phyloP scores from a whole-genome alignment of 2,113 vertebrate genomes.

The Oncorhynchus mykiss region DNA sequence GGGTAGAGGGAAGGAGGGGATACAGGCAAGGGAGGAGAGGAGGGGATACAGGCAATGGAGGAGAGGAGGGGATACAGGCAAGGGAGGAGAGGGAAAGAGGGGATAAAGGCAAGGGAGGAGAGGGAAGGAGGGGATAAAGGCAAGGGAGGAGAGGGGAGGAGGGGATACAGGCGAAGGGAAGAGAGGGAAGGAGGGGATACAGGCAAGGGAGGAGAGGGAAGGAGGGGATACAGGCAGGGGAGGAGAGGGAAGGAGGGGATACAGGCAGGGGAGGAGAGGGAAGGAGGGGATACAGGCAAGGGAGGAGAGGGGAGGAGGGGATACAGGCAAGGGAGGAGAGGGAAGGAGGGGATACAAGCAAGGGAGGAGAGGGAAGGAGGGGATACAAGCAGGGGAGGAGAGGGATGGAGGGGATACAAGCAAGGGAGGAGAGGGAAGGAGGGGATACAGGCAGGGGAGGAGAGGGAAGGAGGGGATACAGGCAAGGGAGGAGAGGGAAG shows the following conservation, averaged over 20 bases:
- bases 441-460: too few relatives aligned
- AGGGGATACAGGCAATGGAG: not conserved
- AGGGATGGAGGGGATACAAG: not conserved
- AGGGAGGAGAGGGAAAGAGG: too few relatives aligned
- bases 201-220: too few relatives aligned
- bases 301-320: not conserved
- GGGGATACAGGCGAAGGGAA: too few relatives aligned
- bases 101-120: not conserved
- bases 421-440: not conserved
- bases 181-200: not conserved
- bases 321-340: not conserved
- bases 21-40: not conserved
- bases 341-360: not conserved
- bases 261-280: too few relatives aligned
- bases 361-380: too few relatives aligned
- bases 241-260: not conserved
- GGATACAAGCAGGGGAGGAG: not conserved
- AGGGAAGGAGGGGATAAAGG: too few relatives aligned
- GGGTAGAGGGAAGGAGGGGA: not conserved
- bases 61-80: not conserved
- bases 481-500: not conserved
- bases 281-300: not conserved
- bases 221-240: not conserved
- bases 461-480: not conserved
- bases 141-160: too few relatives aligned